Evolutionary conservation across 2,113 vertebrate species (phyloP).

Genomic region (Clarias batrachus): DNA sequence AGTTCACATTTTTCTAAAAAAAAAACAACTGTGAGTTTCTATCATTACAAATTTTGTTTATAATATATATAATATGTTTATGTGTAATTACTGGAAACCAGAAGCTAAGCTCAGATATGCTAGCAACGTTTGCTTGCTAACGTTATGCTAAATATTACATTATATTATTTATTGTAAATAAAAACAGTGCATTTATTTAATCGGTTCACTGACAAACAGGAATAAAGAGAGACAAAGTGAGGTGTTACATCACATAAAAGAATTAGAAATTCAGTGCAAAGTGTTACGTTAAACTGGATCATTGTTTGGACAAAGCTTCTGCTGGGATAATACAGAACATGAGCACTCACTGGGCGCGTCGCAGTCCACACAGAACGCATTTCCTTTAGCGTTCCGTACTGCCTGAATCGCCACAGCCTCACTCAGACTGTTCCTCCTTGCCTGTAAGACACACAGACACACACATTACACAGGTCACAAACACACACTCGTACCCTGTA

Average conservation of each 20-base stretch:
- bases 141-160: too few relatives aligned
- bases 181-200: too few relatives aligned
- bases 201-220: too few relatives aligned
- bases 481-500: neutral
- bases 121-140: too few relatives aligned
- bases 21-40: too few relatives aligned
- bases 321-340: neutral
- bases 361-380: constrained; percentile 90
- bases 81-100: too few relatives aligned
- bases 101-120: too few relatives aligned
- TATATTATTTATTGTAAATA: too few relatives aligned
- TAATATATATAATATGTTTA: too few relatives aligned
- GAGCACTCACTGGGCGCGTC: constrained; percentile 84
- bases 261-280: neutral
- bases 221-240: too few relatives aligned
- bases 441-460: constrained; percentile 64
- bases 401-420: constrained; percentile 93
- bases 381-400: constrained; percentile 91
- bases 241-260: too few relatives aligned
- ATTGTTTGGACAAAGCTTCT: neutral
- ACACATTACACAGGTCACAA: constrained; percentile 1
- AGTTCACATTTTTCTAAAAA: neutral
- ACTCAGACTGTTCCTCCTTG: constrained; percentile 90
- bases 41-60: too few relatives aligned
- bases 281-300: neutral